phyloP scores from a whole-genome alignment of 2,888 invertebrate species.

The Sinelater perroti region DNA sequence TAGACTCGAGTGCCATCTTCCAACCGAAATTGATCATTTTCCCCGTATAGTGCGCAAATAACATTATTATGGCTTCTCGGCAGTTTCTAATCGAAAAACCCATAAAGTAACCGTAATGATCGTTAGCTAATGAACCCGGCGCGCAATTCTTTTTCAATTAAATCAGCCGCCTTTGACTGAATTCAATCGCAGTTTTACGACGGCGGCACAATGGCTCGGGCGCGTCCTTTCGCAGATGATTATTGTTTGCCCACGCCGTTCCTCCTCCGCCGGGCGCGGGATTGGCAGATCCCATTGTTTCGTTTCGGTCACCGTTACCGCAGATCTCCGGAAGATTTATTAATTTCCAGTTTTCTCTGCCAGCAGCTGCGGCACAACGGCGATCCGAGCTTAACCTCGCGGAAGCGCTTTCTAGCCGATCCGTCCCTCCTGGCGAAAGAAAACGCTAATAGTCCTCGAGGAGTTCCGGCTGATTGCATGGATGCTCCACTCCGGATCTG shows the following conservation, averaged over 20 bases:
- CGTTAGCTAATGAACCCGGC: no score
- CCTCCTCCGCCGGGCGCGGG: conserved; percentile 18
- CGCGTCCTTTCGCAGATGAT: conserved; percentile 24
- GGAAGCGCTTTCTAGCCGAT: no score
- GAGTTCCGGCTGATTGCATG: conserved; percentile 17
- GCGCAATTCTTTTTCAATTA: conserved; percentile 13
- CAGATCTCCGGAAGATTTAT: not conserved
- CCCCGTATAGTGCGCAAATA: no score
- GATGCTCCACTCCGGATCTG: conserved; percentile 11
- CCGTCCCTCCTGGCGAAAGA: conserved; percentile 10
- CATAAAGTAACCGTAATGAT: no score
- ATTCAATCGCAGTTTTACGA: conserved; percentile 23
- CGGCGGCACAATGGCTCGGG: conserved; percentile 30
- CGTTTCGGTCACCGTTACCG: conserved; percentile 10
- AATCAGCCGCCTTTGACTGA: conserved; percentile 13
- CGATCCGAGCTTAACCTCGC: no score
- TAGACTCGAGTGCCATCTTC: no score
- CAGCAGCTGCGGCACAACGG: no score
- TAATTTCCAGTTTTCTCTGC: conserved; percentile 2
- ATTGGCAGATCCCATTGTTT: conserved; percentile 22
- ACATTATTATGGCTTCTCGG: no score
- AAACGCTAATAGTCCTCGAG: conserved; percentile 22
- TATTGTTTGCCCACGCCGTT: conserved; percentile 23
- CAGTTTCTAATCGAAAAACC: no score
- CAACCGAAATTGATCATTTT: no score